Percentiles rank a stretch among this genome's conserved stretches.
phyloP scores from a whole-genome alignment of 1,140 invertebrate genomes.

The Trissolcus basalis region DNA sequence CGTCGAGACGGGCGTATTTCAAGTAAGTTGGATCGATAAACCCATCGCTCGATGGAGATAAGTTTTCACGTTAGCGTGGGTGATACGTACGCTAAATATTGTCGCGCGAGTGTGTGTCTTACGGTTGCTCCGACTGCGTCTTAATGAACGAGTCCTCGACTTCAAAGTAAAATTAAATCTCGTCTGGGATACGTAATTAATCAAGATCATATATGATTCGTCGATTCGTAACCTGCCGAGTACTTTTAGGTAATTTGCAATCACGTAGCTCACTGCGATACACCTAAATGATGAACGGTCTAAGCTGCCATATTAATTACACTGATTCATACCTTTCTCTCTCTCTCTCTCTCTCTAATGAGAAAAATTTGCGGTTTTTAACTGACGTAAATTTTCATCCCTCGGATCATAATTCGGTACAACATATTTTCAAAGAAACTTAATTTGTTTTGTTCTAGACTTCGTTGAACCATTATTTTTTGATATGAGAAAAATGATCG shows the following conservation, averaged over 20 bases:
- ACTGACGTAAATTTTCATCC: conserved; percentile 4
- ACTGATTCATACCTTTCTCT: conserved; percentile 29
- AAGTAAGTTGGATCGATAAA: conserved; percentile 46
- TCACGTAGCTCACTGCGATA: conserved; percentile 39
- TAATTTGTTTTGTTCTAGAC: too few species aligned
- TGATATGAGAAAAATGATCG: neutral
- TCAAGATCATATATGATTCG: conserved; percentile 53
- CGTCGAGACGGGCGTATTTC: conserved; percentile 25
- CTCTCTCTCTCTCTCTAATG: neutral
- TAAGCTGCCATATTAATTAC: conserved; percentile 46
- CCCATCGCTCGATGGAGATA: neutral
- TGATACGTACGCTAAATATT: conserved; percentile 50
- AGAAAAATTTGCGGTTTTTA: conserved; percentile 27
- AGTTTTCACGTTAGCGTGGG: conserved; percentile 31
- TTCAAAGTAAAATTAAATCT: conserved; percentile 58
- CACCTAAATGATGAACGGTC: conserved; percentile 28
- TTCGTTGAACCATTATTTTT: too few species aligned
- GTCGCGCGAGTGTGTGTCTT: conserved; percentile 24
- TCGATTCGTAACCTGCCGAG: conserved; percentile 46
- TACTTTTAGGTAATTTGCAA: conserved; percentile 57
- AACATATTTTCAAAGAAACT: too few species aligned
- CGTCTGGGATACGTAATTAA: conserved; percentile 58
- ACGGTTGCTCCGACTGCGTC: conserved; percentile 42
- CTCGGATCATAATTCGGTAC: too few species aligned
- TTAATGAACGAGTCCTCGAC: conserved; percentile 51